Evolutionary conservation across 2,113 vertebrate species (phyloP), one percentile per base, ranked within the genome.

Genomic region (Pseudopipra pipra): DNA sequence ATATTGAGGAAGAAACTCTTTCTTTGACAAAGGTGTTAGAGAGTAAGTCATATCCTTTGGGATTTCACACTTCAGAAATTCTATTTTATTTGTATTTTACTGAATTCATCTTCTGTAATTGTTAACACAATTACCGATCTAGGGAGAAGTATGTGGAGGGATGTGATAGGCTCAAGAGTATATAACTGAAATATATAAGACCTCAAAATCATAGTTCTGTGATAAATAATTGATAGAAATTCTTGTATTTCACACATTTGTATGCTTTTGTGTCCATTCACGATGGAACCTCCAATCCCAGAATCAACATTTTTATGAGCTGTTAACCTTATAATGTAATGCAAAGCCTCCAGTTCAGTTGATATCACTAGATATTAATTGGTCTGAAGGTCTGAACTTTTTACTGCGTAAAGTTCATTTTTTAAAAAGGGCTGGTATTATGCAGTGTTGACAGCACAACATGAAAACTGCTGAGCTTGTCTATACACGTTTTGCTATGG

Each of bases 381-480:
- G 14, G 14, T 84, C 11, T 35, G 20, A 84, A 93, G 80, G 41
- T 74, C 59, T 85, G 55, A 80, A 66, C 46, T 1, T 81, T 90
- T 89, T 89, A 58, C 59, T 74, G 11, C 21, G n/a, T 51, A 24
- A 86, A 56, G 5, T 55, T 83, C 4, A 14, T 62, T 37, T 75
- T 81, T 89, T 70, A 24, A 17, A 74, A 90, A 39, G 31, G 37
- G 5, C 22, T 81, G 30, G 66, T 35, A 82, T 77, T 95, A 62
- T 92, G 30, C 44, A 52, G 22, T 79, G 70, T 51, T 95, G 94
- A 96, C 86, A 94, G 83, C n/a, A 47, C 22, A 89, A 86, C 87
- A 80, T 43, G 72, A 76, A 83, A 84, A 86, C 55, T 87, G 61
- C 88, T 93, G 95, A 94, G 76, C 75, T 94, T 94, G 85, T 96